Evolutionary conservation across 2,797 vertebrate genomes (phyloP).

Genomic region (Enteromius fasciolatus): DNA sequence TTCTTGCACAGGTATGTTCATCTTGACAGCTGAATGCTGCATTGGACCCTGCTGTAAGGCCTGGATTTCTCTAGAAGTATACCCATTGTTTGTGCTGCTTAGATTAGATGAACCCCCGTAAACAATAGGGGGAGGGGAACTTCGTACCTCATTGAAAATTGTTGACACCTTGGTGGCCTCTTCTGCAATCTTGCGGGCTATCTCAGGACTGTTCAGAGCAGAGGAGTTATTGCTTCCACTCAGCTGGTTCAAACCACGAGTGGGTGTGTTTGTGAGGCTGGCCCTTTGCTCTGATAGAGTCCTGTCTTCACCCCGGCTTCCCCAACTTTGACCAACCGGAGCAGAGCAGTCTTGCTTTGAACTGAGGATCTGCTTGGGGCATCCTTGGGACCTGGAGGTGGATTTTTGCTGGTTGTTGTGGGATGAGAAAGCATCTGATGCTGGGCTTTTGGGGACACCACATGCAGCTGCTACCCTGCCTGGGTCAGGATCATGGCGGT

Average conservation of each 20-base stretch:
- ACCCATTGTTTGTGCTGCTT: slow-evolving; percentile 44
- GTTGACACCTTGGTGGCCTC: slow-evolving; percentile 74
- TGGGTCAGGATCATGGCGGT: slow-evolving; percentile 32
- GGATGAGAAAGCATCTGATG: slow-evolving; percentile 63
- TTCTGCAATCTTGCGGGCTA: slow-evolving; percentile 69
- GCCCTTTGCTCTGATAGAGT: slow-evolving; percentile 65
- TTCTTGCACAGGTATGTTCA: slow-evolving; percentile 82
- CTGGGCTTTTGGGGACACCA: slow-evolving; percentile 63
- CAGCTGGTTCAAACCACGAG: slow-evolving; percentile 77
- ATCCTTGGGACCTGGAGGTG: slow-evolving; percentile 44
- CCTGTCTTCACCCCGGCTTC: slow-evolving; percentile 51
- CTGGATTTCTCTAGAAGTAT: slow-evolving; percentile 49
- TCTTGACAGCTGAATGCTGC: slow-evolving; percentile 68
- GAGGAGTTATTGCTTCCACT: slow-evolving; percentile 74
- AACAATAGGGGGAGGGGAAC: slow-evolving; percentile 68
- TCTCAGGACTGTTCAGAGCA: slow-evolving; percentile 72
- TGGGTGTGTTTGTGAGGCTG: slow-evolving; percentile 67
- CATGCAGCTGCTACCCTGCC: slow-evolving; percentile 51
- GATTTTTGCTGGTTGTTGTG: slow-evolving; percentile 53
- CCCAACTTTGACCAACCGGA: slow-evolving; percentile 59
- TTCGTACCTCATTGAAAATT: slow-evolving; percentile 68
- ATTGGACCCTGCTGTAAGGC: slow-evolving; percentile 62
- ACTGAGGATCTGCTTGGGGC: slow-evolving; percentile 55
- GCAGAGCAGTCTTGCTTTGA: slow-evolving; percentile 55
- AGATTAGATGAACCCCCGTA: slow-evolving; percentile 56